phyloP scores from a whole-genome alignment of 2,797 vertebrate species.

The Lacerta bilineata region DNA sequence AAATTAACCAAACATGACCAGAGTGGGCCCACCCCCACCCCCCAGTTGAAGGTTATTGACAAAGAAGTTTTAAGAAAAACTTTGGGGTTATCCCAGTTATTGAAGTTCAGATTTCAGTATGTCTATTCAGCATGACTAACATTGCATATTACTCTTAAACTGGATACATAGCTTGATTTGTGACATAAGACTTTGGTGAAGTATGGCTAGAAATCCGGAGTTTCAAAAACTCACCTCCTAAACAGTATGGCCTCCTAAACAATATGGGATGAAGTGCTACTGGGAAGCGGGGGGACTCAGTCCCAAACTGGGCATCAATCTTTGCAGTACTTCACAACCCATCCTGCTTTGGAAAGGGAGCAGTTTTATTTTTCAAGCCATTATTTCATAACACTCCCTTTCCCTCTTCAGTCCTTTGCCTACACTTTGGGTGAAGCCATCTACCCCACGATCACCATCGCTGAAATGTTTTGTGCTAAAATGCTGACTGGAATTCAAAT shows the following conservation, averaged over 20 bases:
- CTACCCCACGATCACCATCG: background rate
- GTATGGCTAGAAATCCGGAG: background rate
- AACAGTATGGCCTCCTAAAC: background rate
- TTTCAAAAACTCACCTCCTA: background rate
- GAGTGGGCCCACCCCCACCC: background rate
- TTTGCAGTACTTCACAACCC: too few relatives aligned
- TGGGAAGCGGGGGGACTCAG: background rate
- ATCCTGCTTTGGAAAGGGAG: background rate
- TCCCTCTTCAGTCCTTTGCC: background rate
- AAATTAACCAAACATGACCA: conserved; percentile 56
- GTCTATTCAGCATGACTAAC: too few relatives aligned
- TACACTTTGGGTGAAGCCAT: background rate
- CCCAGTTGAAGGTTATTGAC: conserved; percentile 29
- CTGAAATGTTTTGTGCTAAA: background rate
- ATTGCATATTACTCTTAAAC: background rate
- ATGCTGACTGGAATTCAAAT: background rate
- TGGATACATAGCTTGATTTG: background rate
- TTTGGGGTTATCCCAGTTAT: too few relatives aligned
- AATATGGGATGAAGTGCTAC: background rate
- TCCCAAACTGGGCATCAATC: too few relatives aligned
- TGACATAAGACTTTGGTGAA: background rate
- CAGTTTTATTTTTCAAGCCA: background rate
- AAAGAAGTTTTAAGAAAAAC: conserved; percentile 41
- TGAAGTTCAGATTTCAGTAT: too few relatives aligned
- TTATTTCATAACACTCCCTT: background rate